Base-by-base conservation (phyloP, 2,888 invertebrate genomes). In the Agonopterix alstromeriana region DNA sequence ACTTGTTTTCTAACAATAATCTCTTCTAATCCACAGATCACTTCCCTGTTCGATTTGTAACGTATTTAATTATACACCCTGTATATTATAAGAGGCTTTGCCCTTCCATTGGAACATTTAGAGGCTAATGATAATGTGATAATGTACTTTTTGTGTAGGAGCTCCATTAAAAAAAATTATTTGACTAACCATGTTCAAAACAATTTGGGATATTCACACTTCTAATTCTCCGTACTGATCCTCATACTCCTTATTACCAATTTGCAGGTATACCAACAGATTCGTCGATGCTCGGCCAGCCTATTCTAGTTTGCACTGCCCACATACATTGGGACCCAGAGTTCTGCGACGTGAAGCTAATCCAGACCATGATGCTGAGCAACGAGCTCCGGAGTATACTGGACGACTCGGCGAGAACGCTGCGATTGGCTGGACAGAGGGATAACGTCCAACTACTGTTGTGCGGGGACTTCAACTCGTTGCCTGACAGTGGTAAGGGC, bases 291-390 rank as follows among this genome's bases (percentile, higher is more conserved):
- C 90, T 93, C 60, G 93, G 93, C 61, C 96, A 97, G 74, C 96
- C 97, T 12, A 91, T 99, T 53, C 90, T 99, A 53, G 98, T 99
- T 47, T 98, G 98, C 82, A 99, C 98, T 35, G 98, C 99, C 36
- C 99, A 99, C 87, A 97, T 99, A 66, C 99, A 99, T 83, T 99
- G 99, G 99, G 99, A 99, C 90, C 99, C 99, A 0, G 98, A 99
- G 89, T 99, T 95, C 87, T 98, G 98, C 80, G 99, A 99, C 87
- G 99, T 99, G 45, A 99, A 99, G 86, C 92, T 99, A 44, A 98
- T 99, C 58, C 99, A 99, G 87, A 98, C 98, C 36, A 98, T 99
- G 96, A 98, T 99, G 98, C 88, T 99, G 61, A 95, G 97, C 87
- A 95, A 97, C 78, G 98, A 99, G 82, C 90, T 99, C 63, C 93